phyloP scores from a whole-genome alignment of 1,140 invertebrate genomes.

The Magallana ariakensis region DNA sequence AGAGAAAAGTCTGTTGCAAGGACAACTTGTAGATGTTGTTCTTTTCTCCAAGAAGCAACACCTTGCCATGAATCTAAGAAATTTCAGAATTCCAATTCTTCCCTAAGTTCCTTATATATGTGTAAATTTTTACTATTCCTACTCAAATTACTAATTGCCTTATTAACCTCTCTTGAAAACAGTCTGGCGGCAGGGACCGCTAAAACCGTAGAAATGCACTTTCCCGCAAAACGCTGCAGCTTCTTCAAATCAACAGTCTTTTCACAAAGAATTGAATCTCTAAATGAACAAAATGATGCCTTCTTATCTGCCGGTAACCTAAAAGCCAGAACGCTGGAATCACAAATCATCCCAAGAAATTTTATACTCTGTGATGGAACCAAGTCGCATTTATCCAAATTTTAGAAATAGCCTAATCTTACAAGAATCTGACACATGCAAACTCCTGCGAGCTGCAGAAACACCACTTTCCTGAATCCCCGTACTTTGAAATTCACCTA shows the following conservation, averaged over 20 bases:
- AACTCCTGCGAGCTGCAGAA: neutral
- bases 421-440: constrained; percentile 40
- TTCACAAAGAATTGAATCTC: neutral
- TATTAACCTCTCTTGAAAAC: constrained; percentile 42
- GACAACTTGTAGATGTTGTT: constrained; percentile 40
- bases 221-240: constrained; percentile 41
- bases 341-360: constrained; percentile 51
- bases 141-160: neutral
- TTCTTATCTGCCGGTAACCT: constrained; percentile 47
- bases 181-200: constrained; percentile 46
- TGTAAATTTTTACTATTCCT: constrained; percentile 23
- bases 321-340: constrained; percentile 45
- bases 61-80: constrained; percentile 47
- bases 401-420: constrained; percentile 41
- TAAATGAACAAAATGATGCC: neutral
- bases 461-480: neutral
- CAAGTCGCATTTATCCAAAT: constrained; percentile 38
- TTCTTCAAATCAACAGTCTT: neutral
- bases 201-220: constrained; percentile 50
- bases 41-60: constrained; percentile 20
- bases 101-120: constrained; percentile 16
- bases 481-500: neutral
- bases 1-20: constrained; percentile 41
- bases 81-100: constrained; percentile 33
- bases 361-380: neutral